phyloP scores from a whole-genome alignment of 2,888 invertebrate species.

The Tachina grossa region DNA sequence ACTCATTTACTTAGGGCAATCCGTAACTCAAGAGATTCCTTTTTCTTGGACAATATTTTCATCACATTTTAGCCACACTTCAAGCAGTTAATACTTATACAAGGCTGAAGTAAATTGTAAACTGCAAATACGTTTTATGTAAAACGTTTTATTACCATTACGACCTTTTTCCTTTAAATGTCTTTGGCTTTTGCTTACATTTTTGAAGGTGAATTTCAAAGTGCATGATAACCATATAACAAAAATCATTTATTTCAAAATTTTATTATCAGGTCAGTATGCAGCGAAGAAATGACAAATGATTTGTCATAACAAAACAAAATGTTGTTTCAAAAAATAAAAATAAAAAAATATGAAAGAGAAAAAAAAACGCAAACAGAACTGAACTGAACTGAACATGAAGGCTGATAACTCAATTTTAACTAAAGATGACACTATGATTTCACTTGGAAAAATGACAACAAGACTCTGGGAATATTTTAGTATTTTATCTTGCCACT shows the following conservation, averaged over 20 bases:
- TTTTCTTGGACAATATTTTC: too few relatives aligned
- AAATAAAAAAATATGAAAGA: neutral
- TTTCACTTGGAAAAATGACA: slow-evolving; percentile 73
- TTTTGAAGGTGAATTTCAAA: neutral
- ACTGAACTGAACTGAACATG: slow-evolving; percentile 36
- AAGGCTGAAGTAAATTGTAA: too few relatives aligned
- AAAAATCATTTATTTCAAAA: slow-evolving; percentile 35
- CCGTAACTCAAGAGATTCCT: too few relatives aligned
- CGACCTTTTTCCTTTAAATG: neutral
- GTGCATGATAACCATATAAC: slow-evolving; percentile 1
- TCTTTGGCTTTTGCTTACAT: neutral
- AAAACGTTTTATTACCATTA: neutral
- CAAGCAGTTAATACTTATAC: too few relatives aligned
- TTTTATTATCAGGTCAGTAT: slow-evolving; percentile 31
- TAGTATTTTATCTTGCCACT: slow-evolving; percentile 56
- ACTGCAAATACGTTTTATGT: too few relatives aligned
- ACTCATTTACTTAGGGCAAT: too few relatives aligned
- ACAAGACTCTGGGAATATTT: slow-evolving; percentile 66
- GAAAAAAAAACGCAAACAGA: neutral
- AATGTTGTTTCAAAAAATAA: slow-evolving; percentile 36
- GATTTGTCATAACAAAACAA: slow-evolving; percentile 71
- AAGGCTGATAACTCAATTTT: slow-evolving; percentile 79
- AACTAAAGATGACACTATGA: slow-evolving; percentile 77
- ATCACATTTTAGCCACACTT: too few relatives aligned
- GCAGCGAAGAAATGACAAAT: slow-evolving; percentile 59